Percentiles rank a stretch among this genome's conserved stretches.
Conservation (phyloP, 2,888 invertebrate species). For the Belgica antarctica region DNA sequence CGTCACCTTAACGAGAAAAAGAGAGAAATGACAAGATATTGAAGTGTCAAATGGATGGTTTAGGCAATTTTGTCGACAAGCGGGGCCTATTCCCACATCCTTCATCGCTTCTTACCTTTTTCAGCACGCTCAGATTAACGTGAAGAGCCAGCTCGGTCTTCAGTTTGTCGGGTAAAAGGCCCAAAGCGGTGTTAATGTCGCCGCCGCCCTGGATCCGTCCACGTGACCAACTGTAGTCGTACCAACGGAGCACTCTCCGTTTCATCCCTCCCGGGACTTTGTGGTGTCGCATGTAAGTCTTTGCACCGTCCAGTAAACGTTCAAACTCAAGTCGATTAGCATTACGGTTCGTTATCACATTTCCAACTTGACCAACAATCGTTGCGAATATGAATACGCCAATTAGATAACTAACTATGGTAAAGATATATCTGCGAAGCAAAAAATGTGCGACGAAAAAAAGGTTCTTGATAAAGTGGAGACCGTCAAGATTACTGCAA, state of each 20-base stretch:
- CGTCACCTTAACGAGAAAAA: constrained; percentile 69
- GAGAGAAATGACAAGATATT: constrained; percentile 7
- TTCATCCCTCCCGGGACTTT: constrained; percentile 96
- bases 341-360: constrained; percentile 95
- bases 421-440: constrained; percentile 85
- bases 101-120: constrained; percentile 70
- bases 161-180: constrained; percentile 89
- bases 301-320: constrained; percentile 89
- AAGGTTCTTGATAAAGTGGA: not conserved
- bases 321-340: constrained; percentile 95
- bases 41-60: not conserved
- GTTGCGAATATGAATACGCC: constrained; percentile 98
- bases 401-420: constrained; percentile 93
- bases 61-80: not conserved
- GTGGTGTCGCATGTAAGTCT: constrained; percentile 96
- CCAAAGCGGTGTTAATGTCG: constrained; percentile 92
- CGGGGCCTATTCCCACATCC: not conserved
- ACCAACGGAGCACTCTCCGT: constrained; percentile 92
- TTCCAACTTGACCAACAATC: constrained; percentile 96
- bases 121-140: constrained; percentile 90
- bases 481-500: not conserved
- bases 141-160: constrained; percentile 95
- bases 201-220: constrained; percentile 94
- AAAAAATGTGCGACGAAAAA: constrained; percentile 12
- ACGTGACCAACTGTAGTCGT: constrained; percentile 96